Evolutionary conservation across 1,140 invertebrate species (phyloP).

Genomic region (Bombus superbus): DNA sequence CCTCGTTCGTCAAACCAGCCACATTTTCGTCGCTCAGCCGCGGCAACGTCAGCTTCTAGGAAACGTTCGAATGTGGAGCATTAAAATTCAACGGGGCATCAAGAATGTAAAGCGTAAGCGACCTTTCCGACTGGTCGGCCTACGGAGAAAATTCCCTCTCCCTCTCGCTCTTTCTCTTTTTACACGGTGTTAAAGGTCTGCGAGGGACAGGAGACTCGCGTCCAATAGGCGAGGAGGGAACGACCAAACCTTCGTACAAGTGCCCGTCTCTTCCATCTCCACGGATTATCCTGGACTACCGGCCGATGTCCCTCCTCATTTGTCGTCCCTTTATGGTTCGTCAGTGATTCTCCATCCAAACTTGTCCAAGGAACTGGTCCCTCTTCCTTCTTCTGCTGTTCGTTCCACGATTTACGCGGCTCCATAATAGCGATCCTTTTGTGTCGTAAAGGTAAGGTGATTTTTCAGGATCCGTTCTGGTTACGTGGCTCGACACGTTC

Average conservation of each 20-base stretch:
- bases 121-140: conserved; percentile 24
- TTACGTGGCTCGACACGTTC: not conserved
- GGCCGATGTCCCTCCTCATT: conserved; percentile 45
- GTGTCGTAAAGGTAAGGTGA: conserved; percentile 1
- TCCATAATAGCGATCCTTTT: conserved; percentile 37
- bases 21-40: too few relatives aligned
- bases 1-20: too few relatives aligned
- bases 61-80: conserved; percentile 31
- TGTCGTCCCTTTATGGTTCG: conserved; percentile 52
- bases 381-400: not conserved
- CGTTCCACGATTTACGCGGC: conserved; percentile 4
- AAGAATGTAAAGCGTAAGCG: conserved; percentile 44
- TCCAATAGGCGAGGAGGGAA: conserved; percentile 7
- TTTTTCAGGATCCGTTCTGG: conserved; percentile 29
- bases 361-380: not conserved
- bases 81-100: conserved; percentile 52
- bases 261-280: conserved; percentile 14
- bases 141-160: not conserved
- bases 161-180: not conserved
- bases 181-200: conserved; percentile 7
- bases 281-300: conserved; percentile 56
- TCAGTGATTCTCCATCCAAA: conserved; percentile 50
- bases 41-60: not conserved
- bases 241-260: not conserved
- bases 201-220: not conserved